These are phyloP conservation scores for Pluvianellus socialis DNA, from an alignment of 2,113 vertebrate genomes.

Conservation along the genomic window DNA sequence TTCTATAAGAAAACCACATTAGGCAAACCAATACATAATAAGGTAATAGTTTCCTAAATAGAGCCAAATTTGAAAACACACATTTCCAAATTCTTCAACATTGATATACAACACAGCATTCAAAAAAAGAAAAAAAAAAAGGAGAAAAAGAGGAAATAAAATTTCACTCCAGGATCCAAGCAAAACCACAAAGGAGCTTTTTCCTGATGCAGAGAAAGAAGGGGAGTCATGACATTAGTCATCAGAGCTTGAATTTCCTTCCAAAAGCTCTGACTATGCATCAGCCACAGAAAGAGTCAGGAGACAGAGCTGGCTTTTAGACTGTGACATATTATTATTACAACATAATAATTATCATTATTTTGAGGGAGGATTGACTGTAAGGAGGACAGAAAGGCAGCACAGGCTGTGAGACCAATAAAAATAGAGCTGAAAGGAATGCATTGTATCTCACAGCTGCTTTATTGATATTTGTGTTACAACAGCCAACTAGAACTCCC, in stretches of 20 bases:
- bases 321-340: slow-evolving; percentile 19
- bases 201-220: background rate
- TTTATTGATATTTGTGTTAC: slow-evolving; percentile 48
- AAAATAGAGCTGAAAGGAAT: slow-evolving; percentile 31
- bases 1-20: background rate
- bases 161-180: background rate
- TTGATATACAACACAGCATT: background rate
- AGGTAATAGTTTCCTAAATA: background rate
- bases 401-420: background rate
- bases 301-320: slow-evolving; percentile 35
- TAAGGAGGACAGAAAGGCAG: slow-evolving; percentile 13
- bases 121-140: too few species aligned
- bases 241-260: slow-evolving; percentile 19
- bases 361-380: slow-evolving; percentile 21
- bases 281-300: background rate
- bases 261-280: background rate
- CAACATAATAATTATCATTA: slow-evolving; percentile 22
- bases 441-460: background rate
- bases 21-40: background rate
- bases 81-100: background rate
- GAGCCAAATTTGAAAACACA: background rate
- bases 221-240: background rate
- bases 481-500: slow-evolving; percentile 19
- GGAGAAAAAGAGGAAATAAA: background rate
- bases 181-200: background rate